Evolutionary conservation across 1,140 invertebrate genomes (phyloP).

Genomic region (Lerema accius): DNA sequence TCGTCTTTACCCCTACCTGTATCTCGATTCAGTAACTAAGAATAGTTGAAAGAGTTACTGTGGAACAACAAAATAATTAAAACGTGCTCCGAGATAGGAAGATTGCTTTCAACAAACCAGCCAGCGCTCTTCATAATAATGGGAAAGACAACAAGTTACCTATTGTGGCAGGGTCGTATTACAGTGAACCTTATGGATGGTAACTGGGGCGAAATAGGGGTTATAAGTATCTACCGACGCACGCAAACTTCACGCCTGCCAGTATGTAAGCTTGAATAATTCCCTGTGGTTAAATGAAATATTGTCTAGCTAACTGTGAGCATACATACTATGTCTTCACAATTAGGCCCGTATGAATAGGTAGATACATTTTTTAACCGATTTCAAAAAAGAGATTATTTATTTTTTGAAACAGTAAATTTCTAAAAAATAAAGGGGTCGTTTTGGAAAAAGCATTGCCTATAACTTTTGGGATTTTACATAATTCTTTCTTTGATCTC

Average conservation of each 20-base stretch:
- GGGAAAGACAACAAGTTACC: slow-evolving; percentile 10
- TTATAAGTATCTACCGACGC: slow-evolving; percentile 8
- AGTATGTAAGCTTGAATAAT: slow-evolving; percentile 13
- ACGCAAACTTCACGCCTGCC: slow-evolving; percentile 7
- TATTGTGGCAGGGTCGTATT: background rate
- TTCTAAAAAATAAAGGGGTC: too few species aligned
- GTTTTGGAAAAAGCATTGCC: too few species aligned
- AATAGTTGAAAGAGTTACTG: slow-evolving; percentile 8
- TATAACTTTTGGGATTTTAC: too few species aligned
- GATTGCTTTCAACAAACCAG: slow-evolving; percentile 21
- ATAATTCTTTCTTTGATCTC: too few species aligned
- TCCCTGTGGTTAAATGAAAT: background rate
- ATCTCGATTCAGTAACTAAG: slow-evolving; percentile 15
- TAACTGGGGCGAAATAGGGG: slow-evolving; percentile 26
- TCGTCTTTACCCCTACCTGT: background rate
- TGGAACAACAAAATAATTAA: slow-evolving; percentile 26
- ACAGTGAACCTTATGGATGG: slow-evolving; percentile 13
- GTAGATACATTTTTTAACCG: too few species aligned
- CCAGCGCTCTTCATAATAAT: slow-evolving; percentile 20
- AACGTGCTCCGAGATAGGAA: background rate
- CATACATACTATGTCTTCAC: too few species aligned
- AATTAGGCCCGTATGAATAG: too few species aligned
- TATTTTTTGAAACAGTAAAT: too few species aligned
- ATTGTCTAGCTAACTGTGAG: background rate
- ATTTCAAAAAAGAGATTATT: too few species aligned